Evolutionary conservation across 2,797 vertebrate species (phyloP).

Genomic region (Betta splendens): DNA sequence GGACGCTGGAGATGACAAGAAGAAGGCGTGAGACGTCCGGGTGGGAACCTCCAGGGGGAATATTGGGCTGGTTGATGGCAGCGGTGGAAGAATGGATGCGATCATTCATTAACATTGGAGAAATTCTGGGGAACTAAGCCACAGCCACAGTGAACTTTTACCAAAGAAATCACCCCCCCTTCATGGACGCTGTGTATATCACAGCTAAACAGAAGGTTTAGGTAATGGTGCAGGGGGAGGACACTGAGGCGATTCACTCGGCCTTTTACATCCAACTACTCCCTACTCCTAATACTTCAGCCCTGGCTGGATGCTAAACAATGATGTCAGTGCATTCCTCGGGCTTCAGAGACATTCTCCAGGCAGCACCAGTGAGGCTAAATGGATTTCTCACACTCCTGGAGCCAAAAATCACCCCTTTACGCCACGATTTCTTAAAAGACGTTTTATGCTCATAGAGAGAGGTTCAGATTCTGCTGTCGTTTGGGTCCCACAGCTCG

Average conservation of each 20-base stretch:
- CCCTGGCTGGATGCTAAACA: constrained; percentile 59
- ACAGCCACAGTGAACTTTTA: constrained; percentile 14
- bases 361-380: constrained; percentile 60
- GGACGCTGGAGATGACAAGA: too few relatives aligned
- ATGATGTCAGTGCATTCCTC: constrained; percentile 77
- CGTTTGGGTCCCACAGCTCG: too few relatives aligned
- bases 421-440: constrained; percentile 12
- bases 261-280: constrained; percentile 41
- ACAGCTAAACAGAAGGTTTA: too few relatives aligned
- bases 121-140: too few relatives aligned
- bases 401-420: constrained; percentile 23
- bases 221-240: constrained; percentile 46
- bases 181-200: too few relatives aligned
- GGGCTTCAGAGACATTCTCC: constrained; percentile 69
- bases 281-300: constrained; percentile 53
- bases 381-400: constrained; percentile 55
- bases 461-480: too few relatives aligned
- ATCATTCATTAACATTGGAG: too few relatives aligned
- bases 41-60: too few relatives aligned
- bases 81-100: background rate
- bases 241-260: constrained; percentile 43
- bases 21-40: too few relatives aligned
- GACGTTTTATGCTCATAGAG: constrained; percentile 4
- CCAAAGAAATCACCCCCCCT: constrained; percentile 6
- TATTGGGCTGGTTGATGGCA: background rate